Evolutionary conservation across 2,797 vertebrate species (phyloP).

Genomic region (Nyctalus aviator): DNA sequence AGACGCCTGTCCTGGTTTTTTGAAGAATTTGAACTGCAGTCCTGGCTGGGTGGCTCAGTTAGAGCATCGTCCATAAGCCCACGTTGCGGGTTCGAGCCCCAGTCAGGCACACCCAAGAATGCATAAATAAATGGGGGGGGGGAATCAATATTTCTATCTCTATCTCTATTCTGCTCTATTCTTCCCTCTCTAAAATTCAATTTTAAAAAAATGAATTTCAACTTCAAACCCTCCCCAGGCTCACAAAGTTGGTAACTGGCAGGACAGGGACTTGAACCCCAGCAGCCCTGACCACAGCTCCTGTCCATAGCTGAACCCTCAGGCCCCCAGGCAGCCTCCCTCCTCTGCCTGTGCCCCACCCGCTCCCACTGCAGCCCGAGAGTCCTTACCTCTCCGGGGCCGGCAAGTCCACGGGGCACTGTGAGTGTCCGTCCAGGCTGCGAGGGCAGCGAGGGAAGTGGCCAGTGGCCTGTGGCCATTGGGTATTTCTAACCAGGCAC

Average conservation of each 20-base stretch:
- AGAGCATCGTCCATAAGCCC: not conserved
- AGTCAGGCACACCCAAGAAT: not conserved
- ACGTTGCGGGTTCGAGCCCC: not conserved
- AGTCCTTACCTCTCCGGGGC: not conserved
- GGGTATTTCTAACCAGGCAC: no score
- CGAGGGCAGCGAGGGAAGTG: not conserved
- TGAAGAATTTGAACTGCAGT: not conserved
- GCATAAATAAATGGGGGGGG: not conserved
- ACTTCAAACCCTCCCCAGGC: not conserved
- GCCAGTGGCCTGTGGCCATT: no score
- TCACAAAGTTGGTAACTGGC: not conserved
- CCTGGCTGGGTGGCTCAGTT: not conserved
- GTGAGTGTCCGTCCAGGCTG: not conserved
- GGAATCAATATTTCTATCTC: not conserved
- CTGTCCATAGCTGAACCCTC: not conserved
- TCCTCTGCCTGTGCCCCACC: not conserved
- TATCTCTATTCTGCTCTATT: not conserved
- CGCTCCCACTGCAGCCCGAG: not conserved
- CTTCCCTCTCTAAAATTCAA: not conserved
- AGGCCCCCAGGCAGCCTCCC: not conserved
- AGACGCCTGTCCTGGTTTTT: not conserved
- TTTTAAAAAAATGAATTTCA: not conserved
- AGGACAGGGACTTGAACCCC: not conserved
- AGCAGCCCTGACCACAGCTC: not conserved
- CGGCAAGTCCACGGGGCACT: not conserved